Evolutionary conservation across 1,140 invertebrate genomes (phyloP).

Genomic region (Leucophenga varia): DNA sequence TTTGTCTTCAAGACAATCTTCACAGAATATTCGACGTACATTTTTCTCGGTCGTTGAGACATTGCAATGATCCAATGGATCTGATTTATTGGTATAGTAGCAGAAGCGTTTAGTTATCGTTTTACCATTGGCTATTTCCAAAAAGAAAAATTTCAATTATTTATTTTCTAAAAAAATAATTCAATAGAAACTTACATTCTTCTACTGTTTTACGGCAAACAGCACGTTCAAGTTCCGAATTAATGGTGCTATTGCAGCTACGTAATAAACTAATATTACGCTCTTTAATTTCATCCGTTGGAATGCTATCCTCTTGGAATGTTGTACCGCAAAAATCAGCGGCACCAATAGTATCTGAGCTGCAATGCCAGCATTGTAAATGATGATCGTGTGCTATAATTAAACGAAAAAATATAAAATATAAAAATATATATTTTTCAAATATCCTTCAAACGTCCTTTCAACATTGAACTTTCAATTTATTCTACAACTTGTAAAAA

Average conservation of each 20-base stretch:
- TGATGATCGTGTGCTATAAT: slow-evolving; percentile 24
- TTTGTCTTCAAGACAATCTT: slow-evolving; percentile 45
- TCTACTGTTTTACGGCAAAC: slow-evolving; percentile 53
- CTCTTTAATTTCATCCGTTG: slow-evolving; percentile 36
- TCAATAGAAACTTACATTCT: slow-evolving; percentile 27
- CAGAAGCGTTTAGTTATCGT: slow-evolving; percentile 48
- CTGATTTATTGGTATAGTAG: slow-evolving; percentile 53
- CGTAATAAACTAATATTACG: slow-evolving; percentile 41
- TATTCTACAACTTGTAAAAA: too few species aligned
- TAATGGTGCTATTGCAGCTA: slow-evolving; percentile 44
- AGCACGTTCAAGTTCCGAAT: slow-evolving; percentile 44
- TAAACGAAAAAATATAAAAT: slow-evolving; percentile 2
- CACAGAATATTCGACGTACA: slow-evolving; percentile 46
- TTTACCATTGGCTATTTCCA: slow-evolving; percentile 42
- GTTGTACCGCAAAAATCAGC: slow-evolving; percentile 46
- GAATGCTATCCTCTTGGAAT: slow-evolving; percentile 48
- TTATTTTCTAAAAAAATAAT: background rate
- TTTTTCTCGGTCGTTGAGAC: slow-evolving; percentile 45
- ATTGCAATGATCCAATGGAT: slow-evolving; percentile 40
- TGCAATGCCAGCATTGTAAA: slow-evolving; percentile 51
- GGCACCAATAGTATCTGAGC: slow-evolving; percentile 42
- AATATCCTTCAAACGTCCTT: too few species aligned
- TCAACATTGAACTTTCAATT: too few species aligned
- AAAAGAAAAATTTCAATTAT: background rate
- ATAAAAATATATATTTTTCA: too few species aligned